These are phyloP conservation scores for Phragmatobia fuliginosa DNA, from an alignment of 2,888 invertebrate species.

Conservation along the genomic window DNA sequence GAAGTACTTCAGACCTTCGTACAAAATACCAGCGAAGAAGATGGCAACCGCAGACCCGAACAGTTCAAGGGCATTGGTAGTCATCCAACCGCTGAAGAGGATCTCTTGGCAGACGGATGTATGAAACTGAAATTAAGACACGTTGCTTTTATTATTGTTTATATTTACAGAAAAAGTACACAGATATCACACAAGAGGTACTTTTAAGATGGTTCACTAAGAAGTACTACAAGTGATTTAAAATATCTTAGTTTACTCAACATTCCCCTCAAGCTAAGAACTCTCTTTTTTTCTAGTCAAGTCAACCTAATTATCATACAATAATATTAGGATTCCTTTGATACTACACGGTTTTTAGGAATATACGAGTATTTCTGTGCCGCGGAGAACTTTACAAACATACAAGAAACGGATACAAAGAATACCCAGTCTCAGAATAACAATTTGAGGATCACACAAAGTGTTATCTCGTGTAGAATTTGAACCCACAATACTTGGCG, in stretches of 20 bases:
- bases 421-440: no score
- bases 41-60: slow-evolving; percentile 96
- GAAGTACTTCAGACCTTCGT: slow-evolving; percentile 97
- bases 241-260: not conserved
- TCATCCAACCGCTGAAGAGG: slow-evolving; percentile 93
- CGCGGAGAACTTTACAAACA: no score
- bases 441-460: no score
- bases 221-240: not conserved
- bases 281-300: no score
- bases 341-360: no score
- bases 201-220: not conserved
- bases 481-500: no score
- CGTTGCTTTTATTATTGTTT: not conserved
- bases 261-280: not conserved
- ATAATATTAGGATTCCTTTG: no score
- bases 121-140: slow-evolving; percentile 89
- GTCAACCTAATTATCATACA: no score
- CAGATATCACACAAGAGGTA: not conserved
- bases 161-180: not conserved
- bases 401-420: no score
- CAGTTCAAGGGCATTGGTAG: slow-evolving; percentile 90
- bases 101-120: slow-evolving; percentile 91
- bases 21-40: slow-evolving; percentile 95
- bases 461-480: no score
- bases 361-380: no score